Evolutionary conservation across 2,888 invertebrate species (phyloP).

Genomic region (Tipula lateralis): DNA sequence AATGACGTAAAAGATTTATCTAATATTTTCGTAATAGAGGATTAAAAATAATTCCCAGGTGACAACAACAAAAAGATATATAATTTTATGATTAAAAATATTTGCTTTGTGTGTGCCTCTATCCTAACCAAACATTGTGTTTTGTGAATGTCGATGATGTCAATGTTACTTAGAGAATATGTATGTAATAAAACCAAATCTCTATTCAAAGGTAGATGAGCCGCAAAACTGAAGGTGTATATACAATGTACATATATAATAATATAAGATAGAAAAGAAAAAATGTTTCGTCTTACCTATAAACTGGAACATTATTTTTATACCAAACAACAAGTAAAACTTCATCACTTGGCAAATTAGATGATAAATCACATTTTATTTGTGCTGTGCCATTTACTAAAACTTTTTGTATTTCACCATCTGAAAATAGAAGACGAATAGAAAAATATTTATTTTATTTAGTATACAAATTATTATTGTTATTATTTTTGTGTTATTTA

Average conservation of each 20-base stretch:
- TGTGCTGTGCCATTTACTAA: slow-evolving; percentile 72
- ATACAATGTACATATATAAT: not conserved
- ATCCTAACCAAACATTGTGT: not conserved
- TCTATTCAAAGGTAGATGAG: not conserved
- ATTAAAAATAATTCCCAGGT: not conserved
- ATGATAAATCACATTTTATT: slow-evolving; percentile 80
- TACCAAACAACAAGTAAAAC: slow-evolving; percentile 87
- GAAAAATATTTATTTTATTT: not conserved
- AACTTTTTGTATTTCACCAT: slow-evolving; percentile 49
- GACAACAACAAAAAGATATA: not conserved
- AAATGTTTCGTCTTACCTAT: slow-evolving; percentile 62
- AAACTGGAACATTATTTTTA: slow-evolving; percentile 82
- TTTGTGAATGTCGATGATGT: not conserved
- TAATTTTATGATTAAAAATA: not conserved
- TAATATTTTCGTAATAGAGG: not conserved
- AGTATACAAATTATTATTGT: not conserved
- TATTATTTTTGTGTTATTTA: not conserved
- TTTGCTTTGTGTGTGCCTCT: not conserved
- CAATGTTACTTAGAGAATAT: not conserved
- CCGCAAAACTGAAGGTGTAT: no score
- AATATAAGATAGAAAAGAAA: not conserved
- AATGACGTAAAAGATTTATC: not conserved
- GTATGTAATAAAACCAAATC: not conserved
- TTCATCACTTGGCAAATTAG: slow-evolving; percentile 70
- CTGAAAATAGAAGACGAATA: slow-evolving; percentile 38